Conservation (phyloP, 2,113 vertebrate species). For the Saccopteryx leptura region DNA sequence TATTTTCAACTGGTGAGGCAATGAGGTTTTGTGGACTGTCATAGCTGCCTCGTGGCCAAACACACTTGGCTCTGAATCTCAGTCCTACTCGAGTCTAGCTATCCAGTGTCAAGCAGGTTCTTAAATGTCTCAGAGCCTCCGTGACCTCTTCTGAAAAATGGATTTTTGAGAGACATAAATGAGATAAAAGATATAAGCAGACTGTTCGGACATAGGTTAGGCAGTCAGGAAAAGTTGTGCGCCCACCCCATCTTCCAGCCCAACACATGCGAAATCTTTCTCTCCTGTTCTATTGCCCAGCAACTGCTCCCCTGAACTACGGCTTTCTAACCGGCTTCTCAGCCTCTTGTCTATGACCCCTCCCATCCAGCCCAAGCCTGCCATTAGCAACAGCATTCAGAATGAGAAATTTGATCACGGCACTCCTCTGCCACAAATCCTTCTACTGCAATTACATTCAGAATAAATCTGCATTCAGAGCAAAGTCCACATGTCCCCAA, state of each 20-base stretch:
- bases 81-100: background rate
- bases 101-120: background rate
- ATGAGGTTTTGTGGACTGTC: background rate
- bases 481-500: background rate
- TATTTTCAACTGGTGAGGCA: background rate
- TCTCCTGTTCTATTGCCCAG: background rate
- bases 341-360: no score
- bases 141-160: background rate
- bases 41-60: background rate
- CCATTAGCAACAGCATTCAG: background rate
- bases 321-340: background rate
- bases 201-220: background rate
- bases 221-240: background rate
- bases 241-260: background rate
- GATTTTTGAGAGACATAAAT: background rate
- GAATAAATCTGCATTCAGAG: background rate
- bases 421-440: background rate
- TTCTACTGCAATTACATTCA: background rate
- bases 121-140: conserved; percentile 18
- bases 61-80: background rate
- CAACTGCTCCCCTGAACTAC: background rate
- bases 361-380: background rate
- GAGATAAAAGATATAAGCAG: background rate
- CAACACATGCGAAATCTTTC: background rate
- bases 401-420: background rate